These are phyloP conservation scores for Bombus balteatus DNA, from an alignment of 1,140 invertebrate genomes.

Conservation along the genomic window DNA sequence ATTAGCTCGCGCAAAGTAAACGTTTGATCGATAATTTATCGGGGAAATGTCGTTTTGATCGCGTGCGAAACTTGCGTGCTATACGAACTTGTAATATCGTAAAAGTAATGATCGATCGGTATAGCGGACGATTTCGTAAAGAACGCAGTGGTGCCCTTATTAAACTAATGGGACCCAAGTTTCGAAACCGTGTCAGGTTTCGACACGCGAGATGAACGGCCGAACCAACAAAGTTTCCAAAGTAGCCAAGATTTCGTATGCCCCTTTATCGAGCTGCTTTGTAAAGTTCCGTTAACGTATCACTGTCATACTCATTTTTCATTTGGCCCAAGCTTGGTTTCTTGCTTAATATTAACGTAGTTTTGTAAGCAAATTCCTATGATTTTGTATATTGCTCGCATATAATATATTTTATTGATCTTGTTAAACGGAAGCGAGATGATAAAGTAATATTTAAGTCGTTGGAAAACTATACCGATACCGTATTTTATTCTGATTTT, in stretches of 20 bases:
- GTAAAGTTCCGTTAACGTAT: not conserved
- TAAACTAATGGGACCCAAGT: constrained; percentile 68
- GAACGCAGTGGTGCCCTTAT: constrained; percentile 68
- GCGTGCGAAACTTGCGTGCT: too few relatives aligned
- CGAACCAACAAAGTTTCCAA: constrained; percentile 63
- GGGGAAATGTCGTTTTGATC: not conserved
- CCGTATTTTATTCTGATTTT: too few relatives aligned
- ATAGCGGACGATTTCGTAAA: constrained; percentile 64
- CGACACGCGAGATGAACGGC: constrained; percentile 67
- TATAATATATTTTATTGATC: too few relatives aligned
- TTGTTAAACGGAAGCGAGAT: too few relatives aligned
- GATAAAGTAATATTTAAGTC: too few relatives aligned
- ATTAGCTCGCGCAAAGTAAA: too few relatives aligned
- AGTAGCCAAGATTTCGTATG: constrained; percentile 56
- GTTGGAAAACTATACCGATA: too few relatives aligned
- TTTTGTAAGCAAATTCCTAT: not conserved
- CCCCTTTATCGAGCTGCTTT: constrained; percentile 18
- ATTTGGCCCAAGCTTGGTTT: not conserved
- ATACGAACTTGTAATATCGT: constrained; percentile 23
- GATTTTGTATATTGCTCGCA: not conserved
- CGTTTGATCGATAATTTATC: not conserved
- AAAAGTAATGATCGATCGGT: constrained; percentile 47
- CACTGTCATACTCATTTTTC: not conserved
- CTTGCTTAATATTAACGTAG: too few relatives aligned
- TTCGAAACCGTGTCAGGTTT: constrained; percentile 67